These are phyloP conservation scores for Cenopis cana DNA, from an alignment of 2,888 invertebrate genomes.

Conservation along the genomic window DNA sequence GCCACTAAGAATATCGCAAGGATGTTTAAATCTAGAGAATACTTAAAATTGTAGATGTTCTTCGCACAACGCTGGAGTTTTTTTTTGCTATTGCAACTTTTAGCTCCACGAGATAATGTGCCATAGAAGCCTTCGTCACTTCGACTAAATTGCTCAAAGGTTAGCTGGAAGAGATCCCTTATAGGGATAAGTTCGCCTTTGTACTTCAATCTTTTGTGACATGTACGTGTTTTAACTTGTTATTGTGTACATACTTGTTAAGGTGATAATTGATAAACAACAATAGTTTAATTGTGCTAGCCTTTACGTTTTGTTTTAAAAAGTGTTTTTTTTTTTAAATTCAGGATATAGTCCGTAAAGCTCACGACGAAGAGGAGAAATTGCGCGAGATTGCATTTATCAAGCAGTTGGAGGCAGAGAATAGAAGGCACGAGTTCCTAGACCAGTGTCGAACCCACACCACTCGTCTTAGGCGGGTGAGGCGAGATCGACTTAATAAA, in stretches of 20 bases:
- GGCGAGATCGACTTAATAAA: conserved; percentile 93
- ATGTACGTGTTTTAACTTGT: too few species aligned
- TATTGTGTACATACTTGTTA: too few species aligned
- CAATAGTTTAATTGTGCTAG: too few species aligned
- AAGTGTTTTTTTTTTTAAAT: neutral
- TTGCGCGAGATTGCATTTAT: conserved; percentile 99
- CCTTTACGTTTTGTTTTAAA: too few species aligned
- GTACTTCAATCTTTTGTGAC: too few species aligned
- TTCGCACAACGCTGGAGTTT: neutral
- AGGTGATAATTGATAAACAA: too few species aligned
- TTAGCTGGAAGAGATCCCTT: too few species aligned
- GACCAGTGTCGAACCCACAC: conserved; percentile 92
- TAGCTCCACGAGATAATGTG: too few species aligned
- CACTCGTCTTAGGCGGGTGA: conserved; percentile 90
- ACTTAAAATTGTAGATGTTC: neutral
- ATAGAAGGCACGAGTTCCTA: conserved; percentile 95
- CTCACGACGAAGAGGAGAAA: conserved; percentile 99
- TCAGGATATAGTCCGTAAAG: conserved; percentile 94
- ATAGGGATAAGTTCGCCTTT: too few species aligned
- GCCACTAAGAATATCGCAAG: conserved; percentile 1
- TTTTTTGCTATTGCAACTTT: too few species aligned
- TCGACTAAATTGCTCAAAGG: too few species aligned
- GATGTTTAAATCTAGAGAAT: neutral
- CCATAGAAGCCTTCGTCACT: too few species aligned
- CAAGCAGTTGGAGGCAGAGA: conserved; percentile 97